Conservation (phyloP, 2,888 invertebrate genomes). For the Spicauda simplicius region DNA sequence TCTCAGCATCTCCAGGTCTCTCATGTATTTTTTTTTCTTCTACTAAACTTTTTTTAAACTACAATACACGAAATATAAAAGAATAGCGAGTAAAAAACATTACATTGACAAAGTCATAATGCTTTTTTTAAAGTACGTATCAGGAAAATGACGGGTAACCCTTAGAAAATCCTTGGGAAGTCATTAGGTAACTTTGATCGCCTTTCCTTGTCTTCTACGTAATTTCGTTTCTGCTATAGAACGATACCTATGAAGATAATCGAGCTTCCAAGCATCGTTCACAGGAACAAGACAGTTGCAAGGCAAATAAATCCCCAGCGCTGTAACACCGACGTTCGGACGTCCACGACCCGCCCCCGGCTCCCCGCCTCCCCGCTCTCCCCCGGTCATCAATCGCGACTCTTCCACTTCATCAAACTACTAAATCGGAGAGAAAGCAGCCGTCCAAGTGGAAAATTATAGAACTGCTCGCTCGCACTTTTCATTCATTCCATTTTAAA, state of each 20-base stretch:
- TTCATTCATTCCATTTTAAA: conserved; percentile 28
- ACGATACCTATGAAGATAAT: not conserved
- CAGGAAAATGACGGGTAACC: too few relatives aligned
- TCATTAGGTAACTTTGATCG: too few relatives aligned
- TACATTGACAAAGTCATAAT: too few relatives aligned
- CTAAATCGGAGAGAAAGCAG: conserved; percentile 29
- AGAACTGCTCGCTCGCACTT: conserved; percentile 19
- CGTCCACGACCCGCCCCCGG: not conserved
- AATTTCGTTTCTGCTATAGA: too few relatives aligned
- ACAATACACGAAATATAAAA: too few relatives aligned
- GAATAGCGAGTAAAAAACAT: too few relatives aligned
- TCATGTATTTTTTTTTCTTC: too few relatives aligned
- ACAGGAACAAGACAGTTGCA: conserved; percentile 2
- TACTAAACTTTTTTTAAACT: too few relatives aligned
- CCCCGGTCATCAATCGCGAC: conserved; percentile 33
- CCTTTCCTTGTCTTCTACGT: too few relatives aligned
- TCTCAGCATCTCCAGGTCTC: too few relatives aligned
- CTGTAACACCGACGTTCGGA: not conserved
- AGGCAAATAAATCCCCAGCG: conserved; percentile 3
- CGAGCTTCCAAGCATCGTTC: not conserved
- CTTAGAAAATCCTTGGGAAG: too few relatives aligned
- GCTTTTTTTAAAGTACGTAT: too few relatives aligned
- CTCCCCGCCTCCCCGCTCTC: not conserved
- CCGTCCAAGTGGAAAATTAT: conserved; percentile 32
- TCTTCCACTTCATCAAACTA: conserved; percentile 35